These are phyloP conservation scores for Paramisgurnus dabryanus DNA, from an alignment of 2,113 vertebrate genomes.

Conservation along the genomic window DNA sequence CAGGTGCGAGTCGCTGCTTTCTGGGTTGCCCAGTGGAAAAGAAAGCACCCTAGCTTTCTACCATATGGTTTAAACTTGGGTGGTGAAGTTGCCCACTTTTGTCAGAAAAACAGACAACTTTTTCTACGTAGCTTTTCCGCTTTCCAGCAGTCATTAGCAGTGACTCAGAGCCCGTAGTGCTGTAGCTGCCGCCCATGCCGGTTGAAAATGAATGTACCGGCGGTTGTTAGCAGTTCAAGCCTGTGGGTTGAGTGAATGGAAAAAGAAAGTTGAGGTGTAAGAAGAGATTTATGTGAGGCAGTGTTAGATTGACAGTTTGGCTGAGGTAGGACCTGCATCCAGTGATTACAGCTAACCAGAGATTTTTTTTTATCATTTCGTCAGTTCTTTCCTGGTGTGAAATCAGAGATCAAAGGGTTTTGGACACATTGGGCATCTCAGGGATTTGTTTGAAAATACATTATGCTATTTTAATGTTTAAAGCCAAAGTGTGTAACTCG, in stretches of 20 bases:
- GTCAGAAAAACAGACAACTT: background rate
- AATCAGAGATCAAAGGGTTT: too few species aligned
- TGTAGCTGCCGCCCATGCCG: background rate
- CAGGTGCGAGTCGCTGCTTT: background rate
- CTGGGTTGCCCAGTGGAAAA: background rate
- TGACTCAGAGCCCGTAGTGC: background rate
- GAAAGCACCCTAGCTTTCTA: background rate
- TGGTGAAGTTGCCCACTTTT: background rate
- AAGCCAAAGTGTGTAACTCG: too few species aligned
- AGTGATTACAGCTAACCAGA: slow-evolving; percentile 9
- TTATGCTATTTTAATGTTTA: too few species aligned
- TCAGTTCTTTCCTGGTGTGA: background rate
- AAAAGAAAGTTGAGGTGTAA: background rate
- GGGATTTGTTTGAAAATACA: too few species aligned
- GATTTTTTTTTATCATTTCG: background rate
- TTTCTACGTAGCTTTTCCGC: background rate
- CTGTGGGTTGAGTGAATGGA: background rate
- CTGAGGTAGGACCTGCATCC: slow-evolving; percentile 3
- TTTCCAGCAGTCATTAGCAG: slow-evolving; percentile 25
- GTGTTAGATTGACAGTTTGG: slow-evolving; percentile 16
- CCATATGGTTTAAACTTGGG: background rate
- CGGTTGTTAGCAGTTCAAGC: background rate
- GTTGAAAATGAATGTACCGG: slow-evolving; percentile 18
- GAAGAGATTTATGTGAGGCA: background rate
- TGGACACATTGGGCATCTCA: too few species aligned